These are phyloP conservation scores for Halcyon chelicuti DNA, from an alignment of 2,797 vertebrate genomes.

Conservation along the genomic window DNA sequence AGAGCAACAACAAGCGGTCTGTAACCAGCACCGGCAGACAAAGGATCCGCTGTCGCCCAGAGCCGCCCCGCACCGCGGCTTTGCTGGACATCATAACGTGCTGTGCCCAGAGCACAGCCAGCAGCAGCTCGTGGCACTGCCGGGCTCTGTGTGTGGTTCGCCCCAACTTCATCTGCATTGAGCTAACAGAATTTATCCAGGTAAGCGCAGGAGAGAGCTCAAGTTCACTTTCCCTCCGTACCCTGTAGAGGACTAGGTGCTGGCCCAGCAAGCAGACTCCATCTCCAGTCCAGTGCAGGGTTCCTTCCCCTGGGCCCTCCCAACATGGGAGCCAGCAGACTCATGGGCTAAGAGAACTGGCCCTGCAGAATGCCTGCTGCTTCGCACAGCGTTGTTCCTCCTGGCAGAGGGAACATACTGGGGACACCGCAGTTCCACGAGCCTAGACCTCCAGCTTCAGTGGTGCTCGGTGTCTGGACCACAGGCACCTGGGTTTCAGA, in stretches of 20 bases:
- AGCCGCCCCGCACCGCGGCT: neutral
- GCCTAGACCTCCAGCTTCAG: neutral
- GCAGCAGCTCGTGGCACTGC: neutral
- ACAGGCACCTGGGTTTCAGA: neutral
- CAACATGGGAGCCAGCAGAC: neutral
- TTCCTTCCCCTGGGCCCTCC: neutral
- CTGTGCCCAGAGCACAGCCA: accelerated
- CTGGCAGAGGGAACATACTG: too few relatives aligned
- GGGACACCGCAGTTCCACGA: neutral
- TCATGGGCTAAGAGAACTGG: neutral
- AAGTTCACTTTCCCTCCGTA: neutral
- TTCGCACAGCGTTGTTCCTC: neutral
- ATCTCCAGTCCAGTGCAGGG: neutral
- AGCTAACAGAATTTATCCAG: neutral
- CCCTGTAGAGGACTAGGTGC: neutral
- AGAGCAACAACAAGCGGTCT: neutral
- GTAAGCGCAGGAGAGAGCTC: neutral
- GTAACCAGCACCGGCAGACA: neutral
- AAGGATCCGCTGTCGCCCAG: neutral
- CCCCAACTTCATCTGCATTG: neutral
- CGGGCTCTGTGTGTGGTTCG: neutral
- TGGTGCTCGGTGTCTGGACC: neutral
- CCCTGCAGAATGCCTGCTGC: neutral
- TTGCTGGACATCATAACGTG: neutral
- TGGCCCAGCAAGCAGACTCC: neutral